Evolutionary conservation across 2,797 vertebrate species (phyloP).

Genomic region (Anomalospiza imberbis): DNA sequence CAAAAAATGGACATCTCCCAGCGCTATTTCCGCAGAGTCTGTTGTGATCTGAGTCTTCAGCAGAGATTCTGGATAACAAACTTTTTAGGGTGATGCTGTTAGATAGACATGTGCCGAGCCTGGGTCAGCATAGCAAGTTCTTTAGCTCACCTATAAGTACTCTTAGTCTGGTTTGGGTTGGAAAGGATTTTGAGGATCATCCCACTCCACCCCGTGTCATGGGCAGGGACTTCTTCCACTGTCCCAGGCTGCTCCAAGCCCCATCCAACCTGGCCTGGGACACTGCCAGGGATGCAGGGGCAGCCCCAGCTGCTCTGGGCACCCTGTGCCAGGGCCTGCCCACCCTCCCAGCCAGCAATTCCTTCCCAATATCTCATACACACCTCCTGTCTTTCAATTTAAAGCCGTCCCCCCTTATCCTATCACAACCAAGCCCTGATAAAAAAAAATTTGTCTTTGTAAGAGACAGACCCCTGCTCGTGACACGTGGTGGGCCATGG

Average conservation of each 20-base stretch:
- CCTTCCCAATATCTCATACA: too few relatives aligned
- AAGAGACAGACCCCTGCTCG: background rate
- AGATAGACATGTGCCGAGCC: too few relatives aligned
- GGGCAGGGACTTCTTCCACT: background rate
- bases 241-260: accelerated
- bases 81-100: background rate
- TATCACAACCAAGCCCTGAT: background rate
- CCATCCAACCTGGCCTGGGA: accelerated
- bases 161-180: background rate
- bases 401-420: background rate
- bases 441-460: background rate
- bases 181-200: background rate
- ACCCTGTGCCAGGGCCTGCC: background rate
- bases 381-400: background rate
- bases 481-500: accelerated
- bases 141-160: background rate
- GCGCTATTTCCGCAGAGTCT: accelerated
- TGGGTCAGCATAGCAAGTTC: background rate
- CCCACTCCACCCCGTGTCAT: accelerated
- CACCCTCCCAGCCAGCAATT: accelerated
- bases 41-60: background rate
- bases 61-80: background rate
- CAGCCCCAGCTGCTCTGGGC: background rate
- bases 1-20: background rate
- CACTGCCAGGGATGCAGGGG: background rate